Evolutionary conservation across 2,113 vertebrate species (phyloP), one percentile per base, ranked within the genome.

Genomic region (Elephantulus edwardii): DNA sequence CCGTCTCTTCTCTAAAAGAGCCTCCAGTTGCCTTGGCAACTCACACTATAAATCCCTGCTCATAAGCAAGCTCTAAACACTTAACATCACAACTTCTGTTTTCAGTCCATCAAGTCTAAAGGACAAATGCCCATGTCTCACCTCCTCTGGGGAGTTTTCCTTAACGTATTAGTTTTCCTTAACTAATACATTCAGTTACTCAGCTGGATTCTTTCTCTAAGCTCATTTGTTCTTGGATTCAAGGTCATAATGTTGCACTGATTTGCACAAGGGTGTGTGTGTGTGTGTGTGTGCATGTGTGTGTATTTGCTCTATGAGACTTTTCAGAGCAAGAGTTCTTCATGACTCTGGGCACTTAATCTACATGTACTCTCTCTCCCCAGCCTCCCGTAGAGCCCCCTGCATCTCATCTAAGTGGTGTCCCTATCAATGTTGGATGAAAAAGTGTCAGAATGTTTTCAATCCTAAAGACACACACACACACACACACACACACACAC

Each of bases 251-350:
- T 62, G 35, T 64, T 13, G 35, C 5, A 56, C 2, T 7, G 5
- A 26, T 38, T 85, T 75, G 50, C 46, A 24, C 0, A 0, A n/a
- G 2, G 48, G 1, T 52, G 28, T 76, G 50, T 40, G 40, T 9
- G 8, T 68, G 20, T 56, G 3, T 42, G 40, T 35, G 3, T 52
- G 22, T 77, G 60, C 26, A 1, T 62, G 13, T 62, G 6, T 44
- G 70, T 44, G 30, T 33, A 30, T 9, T 46, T 68, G 17, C 28
- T 44, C 54, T n/a, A 26, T 54, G 78, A 92, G 48, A 10, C 74
- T 82, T 86, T 30, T n/a, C 72, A 82, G 92, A 86, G 35, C 14
- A 92, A 79, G 52, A 76, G 48, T 74, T 52, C 16, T 81, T 50
- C 2, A 2, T 48, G 20, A 38, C 38, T 76, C 66, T n/a, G 33